Base-by-base conservation (phyloP, 2,797 vertebrate genomes). In the Acanthopagrus latus region DNA sequence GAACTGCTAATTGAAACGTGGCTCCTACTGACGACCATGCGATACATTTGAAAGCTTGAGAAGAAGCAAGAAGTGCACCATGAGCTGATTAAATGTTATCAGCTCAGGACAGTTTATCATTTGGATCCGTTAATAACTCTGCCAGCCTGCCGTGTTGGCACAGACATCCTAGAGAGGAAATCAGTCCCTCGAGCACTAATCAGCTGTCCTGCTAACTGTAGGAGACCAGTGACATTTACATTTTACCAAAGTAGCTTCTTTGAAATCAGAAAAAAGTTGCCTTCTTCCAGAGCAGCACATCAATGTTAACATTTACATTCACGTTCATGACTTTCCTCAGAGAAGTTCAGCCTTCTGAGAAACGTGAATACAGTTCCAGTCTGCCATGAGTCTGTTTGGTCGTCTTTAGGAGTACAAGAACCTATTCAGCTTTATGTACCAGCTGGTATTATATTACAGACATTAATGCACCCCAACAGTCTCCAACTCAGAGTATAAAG, bases 341-440 rank as follows among this genome's bases (percentile, higher is more conserved):
- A 75, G 81, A 63, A 51, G 64, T 66, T 79, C 41, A 44, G 77
- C 52, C 54, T 72, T 13, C 2, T 64, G 17, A 84, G 48, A 81
- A 80, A 77, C 64, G 76, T 80, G 55, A 70, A 71, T 72, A 80
- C 67, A 72, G 76, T 48, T 60, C 5, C 7, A 50, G 13, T 21
- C 43, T 25, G 10, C 27, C 44, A 46, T 59, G 33, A 48, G 25
- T 56, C 60, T 52, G 23, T 43, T 78, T 63, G 64, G 64, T 25
- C 55, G 59, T 69, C 20, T 18, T 11, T 64, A 74, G 62, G 58
- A 56, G 7, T 55, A 62, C 25, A 81, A 27, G 25, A 62, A 60
- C 79, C 56, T 67, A 17, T 85, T 63, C 71, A 80, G 73, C 38
- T 67, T 56, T 48, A 76, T 70, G 41, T 50, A n/a, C 44, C 14